These are phyloP conservation scores for Lamproptera curius DNA, from an alignment of 2,888 invertebrate genomes.

Conservation along the genomic window DNA sequence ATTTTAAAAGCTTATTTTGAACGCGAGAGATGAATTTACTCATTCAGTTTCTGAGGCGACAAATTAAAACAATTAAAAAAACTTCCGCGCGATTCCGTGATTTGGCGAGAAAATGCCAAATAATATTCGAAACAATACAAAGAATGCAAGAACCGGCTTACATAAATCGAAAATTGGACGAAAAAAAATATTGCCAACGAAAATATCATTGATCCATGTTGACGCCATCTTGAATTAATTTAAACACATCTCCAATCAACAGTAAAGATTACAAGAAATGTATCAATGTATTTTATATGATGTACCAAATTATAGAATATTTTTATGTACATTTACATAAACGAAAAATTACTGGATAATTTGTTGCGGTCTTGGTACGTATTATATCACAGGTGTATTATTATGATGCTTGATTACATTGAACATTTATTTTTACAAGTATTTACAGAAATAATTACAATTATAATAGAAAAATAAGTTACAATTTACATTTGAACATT, in stretches of 20 bases:
- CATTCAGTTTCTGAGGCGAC: too few species aligned
- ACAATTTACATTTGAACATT: constrained; percentile 20
- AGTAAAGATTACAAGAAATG: constrained; percentile 33
- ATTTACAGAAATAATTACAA: constrained; percentile 29
- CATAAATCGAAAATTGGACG: constrained; percentile 31
- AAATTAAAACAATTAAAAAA: too few species aligned
- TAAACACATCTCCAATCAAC: constrained; percentile 19
- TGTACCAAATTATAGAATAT: constrained; percentile 31
- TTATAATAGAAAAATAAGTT: constrained; percentile 24
- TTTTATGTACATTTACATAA: constrained; percentile 39
- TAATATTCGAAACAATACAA: too few species aligned
- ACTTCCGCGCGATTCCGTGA: too few species aligned
- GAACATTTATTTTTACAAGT: constrained; percentile 24
- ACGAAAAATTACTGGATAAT: constrained; percentile 23
- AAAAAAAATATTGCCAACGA: constrained; percentile 21
- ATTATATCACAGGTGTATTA: constrained; percentile 31
- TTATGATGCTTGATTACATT: constrained; percentile 23
- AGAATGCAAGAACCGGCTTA: constrained; percentile 63
- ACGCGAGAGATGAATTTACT: too few species aligned
- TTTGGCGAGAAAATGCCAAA: too few species aligned
- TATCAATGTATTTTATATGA: constrained; percentile 26
- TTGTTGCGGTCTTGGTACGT: constrained; percentile 30
- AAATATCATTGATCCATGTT: constrained; percentile 36
- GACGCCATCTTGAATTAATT: constrained; percentile 25
- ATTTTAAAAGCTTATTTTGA: too few species aligned